Conservation (phyloP, 2,797 vertebrate species). For the Eptatretus atami region DNA sequence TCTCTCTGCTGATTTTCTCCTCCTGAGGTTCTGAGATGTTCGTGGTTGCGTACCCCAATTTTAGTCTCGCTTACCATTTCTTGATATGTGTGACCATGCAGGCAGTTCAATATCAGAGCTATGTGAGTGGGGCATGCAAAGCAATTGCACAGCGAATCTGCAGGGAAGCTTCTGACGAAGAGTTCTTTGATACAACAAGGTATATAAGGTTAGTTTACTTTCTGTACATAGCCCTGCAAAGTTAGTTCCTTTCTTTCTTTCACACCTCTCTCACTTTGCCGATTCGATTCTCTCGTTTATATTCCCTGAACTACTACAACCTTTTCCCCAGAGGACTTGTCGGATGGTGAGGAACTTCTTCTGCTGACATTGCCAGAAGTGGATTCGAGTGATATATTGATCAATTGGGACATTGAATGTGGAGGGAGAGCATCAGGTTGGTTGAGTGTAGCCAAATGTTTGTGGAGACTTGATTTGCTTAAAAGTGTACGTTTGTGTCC, state of each 20-base stretch:
- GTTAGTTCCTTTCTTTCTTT: conserved; percentile 8
- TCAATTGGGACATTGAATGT: conserved; percentile 49
- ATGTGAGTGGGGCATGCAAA: conserved; percentile 95
- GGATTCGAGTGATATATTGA: conserved; percentile 97
- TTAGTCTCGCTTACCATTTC: conserved; percentile 10
- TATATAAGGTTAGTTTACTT: conserved; percentile 14
- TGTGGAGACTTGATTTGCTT: too few relatives aligned
- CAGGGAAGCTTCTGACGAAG: conserved; percentile 65
- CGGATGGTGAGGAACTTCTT: conserved; percentile 61
- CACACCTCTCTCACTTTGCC: conserved; percentile 5
- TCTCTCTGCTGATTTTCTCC: too few relatives aligned
- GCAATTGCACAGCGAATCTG: conserved; percentile 62
- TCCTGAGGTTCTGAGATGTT: too few relatives aligned
- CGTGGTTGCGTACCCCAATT: too few relatives aligned
- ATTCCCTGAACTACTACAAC: too few relatives aligned
- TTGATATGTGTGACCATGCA: conserved; percentile 15
- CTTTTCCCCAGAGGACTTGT: conserved; percentile 40
- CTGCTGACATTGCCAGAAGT: conserved; percentile 84
- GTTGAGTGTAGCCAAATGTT: too few relatives aligned
- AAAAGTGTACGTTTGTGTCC: too few relatives aligned
- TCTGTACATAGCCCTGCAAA: conserved; percentile 9
- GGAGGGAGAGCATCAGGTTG: conserved; percentile 16
- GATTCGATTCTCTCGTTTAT: too few relatives aligned
- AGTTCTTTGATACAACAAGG: conserved; percentile 86
- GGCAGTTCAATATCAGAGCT: conserved; percentile 60